phyloP scores from a whole-genome alignment of 2,113 vertebrate species.

The Toxotes jaculatrix region DNA sequence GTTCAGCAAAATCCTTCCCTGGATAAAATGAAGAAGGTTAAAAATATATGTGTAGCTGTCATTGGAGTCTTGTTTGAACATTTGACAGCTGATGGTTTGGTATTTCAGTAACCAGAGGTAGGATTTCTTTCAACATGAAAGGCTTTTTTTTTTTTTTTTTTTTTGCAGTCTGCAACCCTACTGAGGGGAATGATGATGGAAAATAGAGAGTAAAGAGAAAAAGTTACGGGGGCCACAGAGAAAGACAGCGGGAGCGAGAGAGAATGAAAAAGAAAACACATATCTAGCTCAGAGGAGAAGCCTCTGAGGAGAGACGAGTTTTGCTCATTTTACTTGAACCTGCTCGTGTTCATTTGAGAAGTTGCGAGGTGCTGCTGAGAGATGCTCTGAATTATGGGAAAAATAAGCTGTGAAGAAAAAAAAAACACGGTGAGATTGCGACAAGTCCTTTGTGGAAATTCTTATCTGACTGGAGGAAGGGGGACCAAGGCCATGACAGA shows the following conservation, averaged over 20 bases:
- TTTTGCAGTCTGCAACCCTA: slow-evolving; percentile 19
- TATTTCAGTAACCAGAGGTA: slow-evolving; percentile 43
- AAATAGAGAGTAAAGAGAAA: slow-evolving; percentile 49
- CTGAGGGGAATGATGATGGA: slow-evolving; percentile 42
- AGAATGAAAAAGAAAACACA: slow-evolving; percentile 26
- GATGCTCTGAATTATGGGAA: slow-evolving; percentile 41
- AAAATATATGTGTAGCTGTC: slow-evolving; percentile 45
- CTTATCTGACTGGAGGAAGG: slow-evolving; percentile 58
- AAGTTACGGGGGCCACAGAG: slow-evolving; percentile 37
- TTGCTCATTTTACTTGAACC: slow-evolving; percentile 48
- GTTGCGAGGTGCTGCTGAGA: slow-evolving; percentile 39
- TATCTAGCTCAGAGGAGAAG: slow-evolving; percentile 39
- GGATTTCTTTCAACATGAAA: slow-evolving; percentile 50
- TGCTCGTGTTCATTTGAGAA: slow-evolving; percentile 46
- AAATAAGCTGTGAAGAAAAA: not conserved
- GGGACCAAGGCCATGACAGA: slow-evolving; percentile 72
- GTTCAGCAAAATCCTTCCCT: not conserved
- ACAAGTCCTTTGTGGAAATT: slow-evolving; percentile 68
- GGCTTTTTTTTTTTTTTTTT: not conserved
- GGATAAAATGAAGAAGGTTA: slow-evolving; percentile 17
- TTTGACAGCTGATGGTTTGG: slow-evolving; percentile 42
- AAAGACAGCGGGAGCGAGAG: not conserved
- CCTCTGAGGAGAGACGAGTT: slow-evolving; percentile 43
- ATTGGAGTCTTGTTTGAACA: slow-evolving; percentile 39
- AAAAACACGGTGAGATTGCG: slow-evolving; percentile 23